Evolutionary conservation across 1,140 invertebrate species (phyloP).

Genomic region (Argopecten irradians): DNA sequence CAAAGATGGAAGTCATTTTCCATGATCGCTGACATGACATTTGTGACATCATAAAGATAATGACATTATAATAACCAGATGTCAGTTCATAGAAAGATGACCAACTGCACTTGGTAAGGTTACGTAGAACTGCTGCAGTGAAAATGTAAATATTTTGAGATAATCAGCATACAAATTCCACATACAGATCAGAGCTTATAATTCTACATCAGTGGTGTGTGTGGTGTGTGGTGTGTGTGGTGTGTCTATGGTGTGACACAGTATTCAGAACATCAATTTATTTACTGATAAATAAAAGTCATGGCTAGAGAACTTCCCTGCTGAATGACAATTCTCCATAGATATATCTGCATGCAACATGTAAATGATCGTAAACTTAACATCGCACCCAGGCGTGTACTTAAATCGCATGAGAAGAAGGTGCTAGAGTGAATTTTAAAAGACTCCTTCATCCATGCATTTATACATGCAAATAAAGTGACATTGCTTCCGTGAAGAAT

Average conservation of each 20-base stretch:
- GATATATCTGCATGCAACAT: neutral
- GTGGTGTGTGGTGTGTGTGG: too few relatives aligned
- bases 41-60: too few relatives aligned
- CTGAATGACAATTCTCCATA: neutral
- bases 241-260: neutral
- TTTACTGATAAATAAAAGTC: neutral
- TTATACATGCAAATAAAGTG: slow-evolving; percentile 4
- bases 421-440: neutral
- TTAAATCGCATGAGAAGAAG: neutral
- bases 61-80: too few relatives aligned
- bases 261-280: neutral
- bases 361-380: neutral
- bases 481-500: neutral
- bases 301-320: neutral
- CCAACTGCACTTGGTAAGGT: too few relatives aligned
- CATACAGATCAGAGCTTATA: too few relatives aligned
- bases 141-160: too few relatives aligned
- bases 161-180: too few relatives aligned
- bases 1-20: too few relatives aligned
- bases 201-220: too few relatives aligned
- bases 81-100: too few relatives aligned
- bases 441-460: neutral
- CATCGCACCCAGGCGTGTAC: neutral
- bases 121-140: too few relatives aligned
- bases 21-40: too few relatives aligned